phyloP scores from a whole-genome alignment of 2,113 vertebrate genomes.

The Ancistrus triradiatus region DNA sequence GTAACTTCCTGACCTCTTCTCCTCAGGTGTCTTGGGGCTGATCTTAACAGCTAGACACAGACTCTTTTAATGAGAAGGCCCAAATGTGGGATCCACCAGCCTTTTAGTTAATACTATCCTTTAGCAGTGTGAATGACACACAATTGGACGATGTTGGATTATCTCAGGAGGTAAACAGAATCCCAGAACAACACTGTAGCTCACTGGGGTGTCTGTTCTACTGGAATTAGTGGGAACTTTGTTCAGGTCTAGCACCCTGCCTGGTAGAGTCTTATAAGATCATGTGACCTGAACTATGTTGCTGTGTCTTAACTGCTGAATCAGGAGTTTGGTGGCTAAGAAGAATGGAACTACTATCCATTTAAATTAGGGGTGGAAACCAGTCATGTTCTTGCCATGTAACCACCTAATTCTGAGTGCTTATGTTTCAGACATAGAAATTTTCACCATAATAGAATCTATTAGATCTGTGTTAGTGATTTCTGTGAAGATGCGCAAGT shows the following conservation, averaged over 20 bases:
- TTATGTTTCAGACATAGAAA: no score
- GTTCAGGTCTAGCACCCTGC: slow-evolving; percentile 5
- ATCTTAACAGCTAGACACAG: slow-evolving; percentile 37
- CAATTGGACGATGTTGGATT: slow-evolving; percentile 35
- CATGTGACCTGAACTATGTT: neutral
- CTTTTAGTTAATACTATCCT: slow-evolving; percentile 54
- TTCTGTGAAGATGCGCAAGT: no score
- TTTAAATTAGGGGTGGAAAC: no score
- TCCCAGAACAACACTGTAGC: slow-evolving; percentile 18
- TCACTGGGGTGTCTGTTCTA: slow-evolving; percentile 4
- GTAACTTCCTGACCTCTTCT: slow-evolving; percentile 53
- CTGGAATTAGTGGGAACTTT: neutral
- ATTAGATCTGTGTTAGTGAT: no score
- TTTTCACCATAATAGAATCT: no score
- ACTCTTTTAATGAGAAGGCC: slow-evolving; percentile 65
- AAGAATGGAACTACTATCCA: neutral
- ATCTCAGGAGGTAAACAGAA: neutral
- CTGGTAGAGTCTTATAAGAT: neutral
- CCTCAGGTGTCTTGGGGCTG: slow-evolving; percentile 41
- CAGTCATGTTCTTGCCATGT: no score
- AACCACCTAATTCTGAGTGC: no score
- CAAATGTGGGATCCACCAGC: slow-evolving; percentile 48
- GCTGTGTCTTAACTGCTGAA: neutral
- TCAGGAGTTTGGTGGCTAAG: neutral
- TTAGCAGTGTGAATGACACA: slow-evolving; percentile 40